Evolutionary conservation across 2,888 invertebrate genomes (phyloP).

Genomic region (Reticulitermes lucifugus): DNA sequence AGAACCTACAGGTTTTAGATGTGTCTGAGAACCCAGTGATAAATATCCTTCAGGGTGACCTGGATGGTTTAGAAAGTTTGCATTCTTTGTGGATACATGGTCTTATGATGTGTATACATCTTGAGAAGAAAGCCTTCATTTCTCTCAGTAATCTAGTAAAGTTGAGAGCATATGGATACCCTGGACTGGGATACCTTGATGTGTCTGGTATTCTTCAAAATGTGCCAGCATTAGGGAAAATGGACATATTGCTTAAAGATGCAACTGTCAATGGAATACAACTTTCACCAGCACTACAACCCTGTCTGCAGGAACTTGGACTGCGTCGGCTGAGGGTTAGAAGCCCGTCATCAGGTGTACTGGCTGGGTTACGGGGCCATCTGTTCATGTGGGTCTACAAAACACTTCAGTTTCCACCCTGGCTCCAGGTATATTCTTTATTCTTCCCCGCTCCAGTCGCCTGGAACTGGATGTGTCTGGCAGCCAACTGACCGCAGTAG

Average conservation of each 20-base stretch:
- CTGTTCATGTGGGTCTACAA: constrained; percentile 78
- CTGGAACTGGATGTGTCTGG: constrained; percentile 83
- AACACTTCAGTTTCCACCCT: constrained; percentile 84
- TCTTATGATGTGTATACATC: constrained; percentile 76
- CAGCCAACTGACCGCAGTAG: constrained; percentile 80
- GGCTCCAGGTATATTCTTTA: constrained; percentile 86
- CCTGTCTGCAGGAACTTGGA: constrained; percentile 79
- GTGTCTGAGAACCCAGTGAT: constrained; percentile 87
- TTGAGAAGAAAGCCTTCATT: constrained; percentile 86
- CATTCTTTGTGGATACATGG: constrained; percentile 72
- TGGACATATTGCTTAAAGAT: constrained; percentile 90
- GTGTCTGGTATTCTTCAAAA: constrained; percentile 85
- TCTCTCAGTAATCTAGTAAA: constrained; percentile 76
- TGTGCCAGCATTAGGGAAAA: constrained; percentile 77
- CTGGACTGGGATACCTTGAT: constrained; percentile 85
- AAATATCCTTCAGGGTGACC: constrained; percentile 80
- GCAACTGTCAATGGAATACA: constrained; percentile 84
- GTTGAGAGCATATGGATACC: constrained; percentile 80
- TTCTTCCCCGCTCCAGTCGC: constrained; percentile 86
- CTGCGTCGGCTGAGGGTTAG: constrained; percentile 80
- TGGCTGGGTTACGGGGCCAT: constrained; percentile 82
- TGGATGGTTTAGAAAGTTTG: constrained; percentile 74
- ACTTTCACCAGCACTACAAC: constrained; percentile 81
- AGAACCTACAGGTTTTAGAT: constrained; percentile 79
- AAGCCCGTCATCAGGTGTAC: constrained; percentile 83